A percentile compares a stretch with the other conserved stretches of the same genome.
Conservation (phyloP, 1,140 invertebrate species). For the Berghia stephanieae region DNA sequence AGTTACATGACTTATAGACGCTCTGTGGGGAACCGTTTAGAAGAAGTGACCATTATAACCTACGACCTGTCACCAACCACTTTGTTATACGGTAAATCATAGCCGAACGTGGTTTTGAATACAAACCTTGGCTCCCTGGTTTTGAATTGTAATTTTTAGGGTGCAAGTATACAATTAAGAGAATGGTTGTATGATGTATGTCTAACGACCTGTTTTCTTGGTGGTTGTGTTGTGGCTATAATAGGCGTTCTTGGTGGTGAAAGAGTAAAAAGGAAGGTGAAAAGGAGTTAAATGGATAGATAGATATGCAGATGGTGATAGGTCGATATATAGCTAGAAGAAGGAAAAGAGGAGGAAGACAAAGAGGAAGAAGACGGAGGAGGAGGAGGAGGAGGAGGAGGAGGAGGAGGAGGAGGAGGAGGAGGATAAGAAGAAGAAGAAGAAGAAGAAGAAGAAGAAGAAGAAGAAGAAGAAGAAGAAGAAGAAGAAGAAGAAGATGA, state of each 20-base stretch:
- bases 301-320: not conserved
- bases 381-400: no score
- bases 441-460: slow-evolving; percentile 7
- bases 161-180: not conserved
- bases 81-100: no score
- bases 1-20: no score
- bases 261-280: not conserved
- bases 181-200: no score
- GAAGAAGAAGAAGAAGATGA: slow-evolving; percentile 7
- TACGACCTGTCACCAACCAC: no score
- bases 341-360: not conserved
- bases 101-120: no score
- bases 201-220: no score
- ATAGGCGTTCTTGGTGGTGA: not conserved
- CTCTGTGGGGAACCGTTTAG: no score
- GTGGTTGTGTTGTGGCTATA: no score
- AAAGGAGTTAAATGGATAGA: no score
- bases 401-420: no score
- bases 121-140: not conserved
- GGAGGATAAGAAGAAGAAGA: not conserved
- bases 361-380: not conserved
- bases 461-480: slow-evolving; percentile 8
- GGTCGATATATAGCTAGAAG: not conserved
- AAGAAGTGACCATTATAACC: no score
- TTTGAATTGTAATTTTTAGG: not conserved